Evolutionary conservation across 2,797 vertebrate species (phyloP).

Genomic region (Pantherophis alleghaniensis): DNA sequence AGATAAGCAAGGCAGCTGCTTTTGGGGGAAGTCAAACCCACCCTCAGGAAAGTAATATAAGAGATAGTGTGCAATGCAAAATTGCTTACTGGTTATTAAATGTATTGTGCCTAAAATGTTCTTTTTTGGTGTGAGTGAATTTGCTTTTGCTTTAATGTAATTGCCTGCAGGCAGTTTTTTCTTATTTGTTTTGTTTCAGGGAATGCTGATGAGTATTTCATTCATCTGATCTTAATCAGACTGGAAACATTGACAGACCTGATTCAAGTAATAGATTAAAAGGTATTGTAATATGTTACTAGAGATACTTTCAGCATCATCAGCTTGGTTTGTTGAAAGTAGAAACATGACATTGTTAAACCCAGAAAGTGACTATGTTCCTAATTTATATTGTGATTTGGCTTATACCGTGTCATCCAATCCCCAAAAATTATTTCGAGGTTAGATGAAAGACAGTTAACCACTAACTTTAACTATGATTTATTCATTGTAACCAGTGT

Average conservation of each 20-base stretch:
- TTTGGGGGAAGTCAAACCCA: not conserved
- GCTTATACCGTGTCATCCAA: not conserved
- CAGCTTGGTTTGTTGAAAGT: not conserved
- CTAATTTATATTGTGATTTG: not conserved
- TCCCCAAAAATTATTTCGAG: not conserved
- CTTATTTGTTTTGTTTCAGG: not conserved
- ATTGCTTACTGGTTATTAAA: not conserved
- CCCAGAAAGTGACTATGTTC: not conserved
- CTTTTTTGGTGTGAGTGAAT: not conserved
- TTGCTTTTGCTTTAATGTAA: not conserved
- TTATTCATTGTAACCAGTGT: not conserved
- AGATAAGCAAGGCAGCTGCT: conserved; percentile 20
- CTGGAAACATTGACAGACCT: not conserved
- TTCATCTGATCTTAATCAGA: not conserved
- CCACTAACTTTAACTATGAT: not conserved
- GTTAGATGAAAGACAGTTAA: not conserved
- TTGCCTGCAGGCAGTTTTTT: not conserved
- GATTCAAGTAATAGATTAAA: not conserved
- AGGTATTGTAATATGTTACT: not conserved
- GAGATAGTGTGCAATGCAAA: not conserved
- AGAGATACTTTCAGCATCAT: not conserved
- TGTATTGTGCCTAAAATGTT: accelerated
- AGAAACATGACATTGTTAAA: not conserved
- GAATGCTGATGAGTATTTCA: not conserved
- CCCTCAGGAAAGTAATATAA: not conserved